Percentiles rank a stretch among this genome's conserved stretches.
Conservation (phyloP, 1,140 invertebrate species). For the Orchesella cincta region DNA sequence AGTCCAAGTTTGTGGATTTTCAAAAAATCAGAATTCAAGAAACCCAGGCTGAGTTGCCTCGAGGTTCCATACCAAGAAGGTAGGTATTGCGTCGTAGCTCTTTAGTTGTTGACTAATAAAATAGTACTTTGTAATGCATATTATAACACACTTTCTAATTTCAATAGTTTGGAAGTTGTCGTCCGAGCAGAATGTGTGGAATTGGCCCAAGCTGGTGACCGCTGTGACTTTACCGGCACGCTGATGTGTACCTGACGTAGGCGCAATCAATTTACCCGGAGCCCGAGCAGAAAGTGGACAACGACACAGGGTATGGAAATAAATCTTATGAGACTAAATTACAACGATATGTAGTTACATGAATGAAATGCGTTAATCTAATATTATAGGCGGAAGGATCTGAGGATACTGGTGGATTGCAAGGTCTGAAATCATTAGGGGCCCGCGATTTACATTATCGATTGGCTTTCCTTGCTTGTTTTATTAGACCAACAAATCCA, state of each 20-base stretch:
- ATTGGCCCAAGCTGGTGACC: conserved; percentile 84
- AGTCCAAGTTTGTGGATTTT: conserved; percentile 96
- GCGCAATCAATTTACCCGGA: conserved; percentile 79
- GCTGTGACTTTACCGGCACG: conserved; percentile 96
- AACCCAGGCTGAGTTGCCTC: conserved; percentile 93
- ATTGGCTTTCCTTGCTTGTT: conserved; percentile 92
- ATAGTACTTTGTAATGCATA: not conserved
- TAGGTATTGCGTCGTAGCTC: conserved; percentile 49
- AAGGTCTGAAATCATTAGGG: conserved; percentile 89
- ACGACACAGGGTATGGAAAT: conserved; percentile 63
- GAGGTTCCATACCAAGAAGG: conserved; percentile 92
- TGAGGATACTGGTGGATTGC: conserved; percentile 79
- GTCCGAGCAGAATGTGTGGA: conserved; percentile 96
- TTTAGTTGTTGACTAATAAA: not conserved
- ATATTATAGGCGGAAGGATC: conserved; percentile 64
- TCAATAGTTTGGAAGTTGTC: conserved; percentile 90
- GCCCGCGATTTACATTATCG: conserved; percentile 94
- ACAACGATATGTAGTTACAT: not conserved
- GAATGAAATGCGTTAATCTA: not conserved
- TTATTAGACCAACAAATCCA: conserved; percentile 80
- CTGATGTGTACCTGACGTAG: conserved; percentile 97
- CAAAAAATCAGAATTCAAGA: conserved; percentile 99
- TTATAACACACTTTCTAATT: no score
- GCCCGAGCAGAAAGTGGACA: conserved; percentile 79
- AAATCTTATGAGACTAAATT: not conserved